Percentiles rank a stretch among this genome's conserved stretches.
Evolutionary conservation across 2,113 vertebrate genomes (phyloP).

Genomic region (Gambusia affinis): DNA sequence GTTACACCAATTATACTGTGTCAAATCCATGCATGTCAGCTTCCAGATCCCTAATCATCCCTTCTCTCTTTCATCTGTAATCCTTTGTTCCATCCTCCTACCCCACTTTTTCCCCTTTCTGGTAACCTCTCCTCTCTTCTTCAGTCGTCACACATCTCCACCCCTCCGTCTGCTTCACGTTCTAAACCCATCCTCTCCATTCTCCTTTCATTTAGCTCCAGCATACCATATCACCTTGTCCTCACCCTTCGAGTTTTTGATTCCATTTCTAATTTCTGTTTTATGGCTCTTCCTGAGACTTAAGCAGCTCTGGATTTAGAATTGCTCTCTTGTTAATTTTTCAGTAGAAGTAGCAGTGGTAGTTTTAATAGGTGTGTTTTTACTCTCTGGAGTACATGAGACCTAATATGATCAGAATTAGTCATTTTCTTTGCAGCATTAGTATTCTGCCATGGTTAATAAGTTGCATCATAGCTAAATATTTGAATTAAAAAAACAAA

Average conservation of each 20-base stretch:
- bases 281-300: slow-evolving; percentile 12
- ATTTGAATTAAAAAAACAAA: no score
- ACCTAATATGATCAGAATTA: neutral
- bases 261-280: slow-evolving; percentile 35
- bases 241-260: slow-evolving; percentile 12
- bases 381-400: neutral
- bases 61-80: slow-evolving; percentile 73
- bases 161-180: slow-evolving; percentile 39
- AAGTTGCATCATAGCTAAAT: neutral
- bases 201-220: slow-evolving; percentile 45
- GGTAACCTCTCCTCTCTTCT: slow-evolving; percentile 58
- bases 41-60: slow-evolving; percentile 77
- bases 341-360: slow-evolving; percentile 6
- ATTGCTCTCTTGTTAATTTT: slow-evolving; percentile 3
- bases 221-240: slow-evolving; percentile 29
- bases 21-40: slow-evolving; percentile 78
- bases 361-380: neutral
- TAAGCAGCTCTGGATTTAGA: slow-evolving; percentile 19
- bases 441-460: neutral
- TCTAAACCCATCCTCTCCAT: slow-evolving; percentile 37
- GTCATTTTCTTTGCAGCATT: neutral
- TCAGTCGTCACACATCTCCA: slow-evolving; percentile 43
- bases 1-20: slow-evolving; percentile 78
- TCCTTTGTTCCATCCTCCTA: slow-evolving; percentile 68
- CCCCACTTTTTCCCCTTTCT: slow-evolving; percentile 39